Percentiles rank a stretch among this genome's conserved stretches.
Evolutionary conservation across 2,888 invertebrate genomes (phyloP).

Genomic region (Macaria notata): DNA sequence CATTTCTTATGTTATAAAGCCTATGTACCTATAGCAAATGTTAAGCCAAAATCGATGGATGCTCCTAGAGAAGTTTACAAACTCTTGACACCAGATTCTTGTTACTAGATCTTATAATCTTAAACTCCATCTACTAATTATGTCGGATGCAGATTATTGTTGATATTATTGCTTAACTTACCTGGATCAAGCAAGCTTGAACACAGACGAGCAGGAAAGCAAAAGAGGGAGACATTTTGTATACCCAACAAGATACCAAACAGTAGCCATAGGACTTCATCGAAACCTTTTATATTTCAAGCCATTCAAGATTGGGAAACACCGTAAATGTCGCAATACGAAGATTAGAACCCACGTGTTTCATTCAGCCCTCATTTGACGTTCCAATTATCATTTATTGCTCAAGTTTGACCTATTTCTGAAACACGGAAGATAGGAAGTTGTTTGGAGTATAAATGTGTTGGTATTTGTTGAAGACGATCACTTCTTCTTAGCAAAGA

Average conservation of each 20-base stretch:
- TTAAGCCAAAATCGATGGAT: too few relatives aligned
- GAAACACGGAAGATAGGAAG: slow-evolving; percentile 16
- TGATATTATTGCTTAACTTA: too few relatives aligned
- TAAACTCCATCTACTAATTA: too few relatives aligned
- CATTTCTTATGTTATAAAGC: too few relatives aligned
- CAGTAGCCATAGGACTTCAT: neutral
- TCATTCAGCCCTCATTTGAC: neutral
- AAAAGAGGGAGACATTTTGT: slow-evolving; percentile 33
- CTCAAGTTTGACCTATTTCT: slow-evolving; percentile 22
- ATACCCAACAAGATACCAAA: slow-evolving; percentile 11
- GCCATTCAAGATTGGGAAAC: slow-evolving; percentile 4
- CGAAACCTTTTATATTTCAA: slow-evolving; percentile 23
- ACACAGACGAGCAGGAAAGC: slow-evolving; percentile 36
- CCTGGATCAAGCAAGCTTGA: slow-evolving; percentile 39
- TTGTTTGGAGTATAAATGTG: slow-evolving; percentile 21
- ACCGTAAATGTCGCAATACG: slow-evolving; percentile 8
- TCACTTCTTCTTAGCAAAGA: slow-evolving; percentile 22
- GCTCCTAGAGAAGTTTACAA: too few relatives aligned
- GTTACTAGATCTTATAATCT: too few relatives aligned
- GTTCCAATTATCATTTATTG: slow-evolving; percentile 6
- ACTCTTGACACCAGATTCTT: too few relatives aligned
- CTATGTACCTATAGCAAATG: too few relatives aligned
- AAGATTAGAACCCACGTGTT: slow-evolving; percentile 9
- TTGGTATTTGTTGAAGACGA: neutral
- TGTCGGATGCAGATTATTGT: too few relatives aligned